Evolutionary conservation across 2,113 vertebrate genomes (phyloP).

Genomic region (Nothocercus nigrocapillus): DNA sequence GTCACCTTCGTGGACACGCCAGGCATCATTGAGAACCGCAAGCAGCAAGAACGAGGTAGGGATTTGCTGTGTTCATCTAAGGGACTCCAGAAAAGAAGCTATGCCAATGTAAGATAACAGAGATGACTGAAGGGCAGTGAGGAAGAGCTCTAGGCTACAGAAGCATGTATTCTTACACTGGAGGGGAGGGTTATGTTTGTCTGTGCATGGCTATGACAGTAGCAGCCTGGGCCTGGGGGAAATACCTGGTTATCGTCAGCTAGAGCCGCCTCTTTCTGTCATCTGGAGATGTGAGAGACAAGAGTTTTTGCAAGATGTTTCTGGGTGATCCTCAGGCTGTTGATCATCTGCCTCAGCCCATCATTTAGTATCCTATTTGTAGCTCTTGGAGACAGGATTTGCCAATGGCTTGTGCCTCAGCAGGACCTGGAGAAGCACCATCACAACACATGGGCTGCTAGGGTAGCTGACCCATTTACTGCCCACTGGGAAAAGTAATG

Average conservation of each 20-base stretch:
- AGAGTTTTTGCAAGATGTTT: rapidly evolving
- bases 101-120: background rate
- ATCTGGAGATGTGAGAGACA: background rate
- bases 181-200: rapidly evolving
- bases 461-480: background rate
- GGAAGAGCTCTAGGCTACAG: background rate
- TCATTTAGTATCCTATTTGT: background rate
- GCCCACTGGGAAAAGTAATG: background rate
- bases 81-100: background rate
- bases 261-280: background rate
- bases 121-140: background rate
- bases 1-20: constrained; percentile 97
- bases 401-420: background rate
- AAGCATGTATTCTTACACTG: background rate
- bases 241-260: background rate
- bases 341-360: background rate
- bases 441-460: background rate
- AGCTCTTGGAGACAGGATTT: background rate
- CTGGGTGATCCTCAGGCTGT: background rate
- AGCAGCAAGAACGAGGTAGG: constrained; percentile 97
- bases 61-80: background rate
- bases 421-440: background rate
- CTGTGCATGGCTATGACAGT: background rate
- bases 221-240: background rate
- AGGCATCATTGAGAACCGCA: constrained; percentile 98